Evolutionary conservation across 2,888 invertebrate species (phyloP), one percentile per base, ranked within the genome.

Genomic region (Tinea semifulvella): DNA sequence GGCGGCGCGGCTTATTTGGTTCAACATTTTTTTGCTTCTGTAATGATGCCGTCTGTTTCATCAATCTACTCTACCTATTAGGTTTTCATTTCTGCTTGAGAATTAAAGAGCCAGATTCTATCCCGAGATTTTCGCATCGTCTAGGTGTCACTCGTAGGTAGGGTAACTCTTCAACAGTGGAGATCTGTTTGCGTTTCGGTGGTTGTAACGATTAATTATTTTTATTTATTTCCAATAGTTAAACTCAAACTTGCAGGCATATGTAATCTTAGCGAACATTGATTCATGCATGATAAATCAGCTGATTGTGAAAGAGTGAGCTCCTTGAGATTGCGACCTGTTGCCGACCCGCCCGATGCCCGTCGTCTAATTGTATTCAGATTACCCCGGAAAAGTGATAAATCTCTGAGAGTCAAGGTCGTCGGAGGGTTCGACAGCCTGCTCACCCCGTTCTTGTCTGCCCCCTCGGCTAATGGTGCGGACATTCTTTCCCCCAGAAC

Each of bases 341-440:
- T 69, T 73, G 73, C 67, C 52, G 55, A 58, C 55, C 61, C 63
- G 59, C 59, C 62, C 62, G 56, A 54, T 60, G 54, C 59, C 62
- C 70, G 69, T 61, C 64, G 62, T 63, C 68, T 74, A 79, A 77
- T 77, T 74, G 75, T 73, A 72, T 76, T 79, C 73, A 74, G 71
- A 76, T 74, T 70, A 73, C 70, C 63, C 67, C 65, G 68, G 72
- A 74, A 74, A 68, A 71, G 73, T 74, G 72, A 75, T 76, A 74
- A 74, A 75, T 75, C 70, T 71, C 65, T 56, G 60, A 56, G 64
- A 70, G 75, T 76, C 79, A 77, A 79, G 79, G 79, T 76, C 77
- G 65, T 47, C 61, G 63, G 73, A 73, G 74, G 76, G 75, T 77
- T 76, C 71, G 73, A 74, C 72, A 71, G 70, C 68, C 65, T 72